Base-by-base conservation (phyloP, 2,113 vertebrate species). In the Anguilla japonica region DNA sequence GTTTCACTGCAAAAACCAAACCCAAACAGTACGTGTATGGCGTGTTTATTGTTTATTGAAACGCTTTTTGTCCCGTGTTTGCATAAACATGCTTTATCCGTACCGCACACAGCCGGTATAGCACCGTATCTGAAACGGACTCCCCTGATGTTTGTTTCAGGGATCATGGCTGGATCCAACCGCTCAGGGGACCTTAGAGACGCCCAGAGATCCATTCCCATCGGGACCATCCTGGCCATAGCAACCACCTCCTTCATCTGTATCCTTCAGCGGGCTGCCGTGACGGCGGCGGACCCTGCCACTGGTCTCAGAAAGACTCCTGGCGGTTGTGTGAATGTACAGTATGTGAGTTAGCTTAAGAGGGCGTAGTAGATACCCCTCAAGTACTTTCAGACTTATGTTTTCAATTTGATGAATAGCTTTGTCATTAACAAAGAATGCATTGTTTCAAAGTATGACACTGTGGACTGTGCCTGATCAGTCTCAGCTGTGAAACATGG, bases 151-250 rank as follows among this genome's bases (percentile, higher is more conserved):
- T 53, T 53, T 11, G 50, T 53, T 53, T 1, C 88, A 99, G 98
- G 98, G 81, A 99, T 99, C 91, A 99, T 99, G 98, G 98, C 98
- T 3, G 98, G 98, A 85, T 99, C 98, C 26, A 99, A 99, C 94
- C 95, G 98, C 50, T 99, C 98, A 0, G 98, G 98, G 83, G 98
- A 99, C 93, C 92, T 99, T 89, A 94, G 95, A 88, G 98, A 99
- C 18, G 98, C 98, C 56, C 98, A 99, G 94, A 98, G 96, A 91
- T 99, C 98, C 79, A 99, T 99, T 91, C 98, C 98, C 86, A 95
- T 97, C 0, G 98, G 98, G 86, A 99, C 98, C 89, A 98, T 99
- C 89, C 86, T 99, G 90, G 98, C 98, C 85, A 99, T 99, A 14
- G 94, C 92, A 84, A 99, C 98, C 67, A 99, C 98, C 0, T 97